Evolutionary conservation across 2,113 vertebrate genomes (phyloP), one percentile per base, ranked within the genome.

Genomic region (Phocoena phocoena): DNA sequence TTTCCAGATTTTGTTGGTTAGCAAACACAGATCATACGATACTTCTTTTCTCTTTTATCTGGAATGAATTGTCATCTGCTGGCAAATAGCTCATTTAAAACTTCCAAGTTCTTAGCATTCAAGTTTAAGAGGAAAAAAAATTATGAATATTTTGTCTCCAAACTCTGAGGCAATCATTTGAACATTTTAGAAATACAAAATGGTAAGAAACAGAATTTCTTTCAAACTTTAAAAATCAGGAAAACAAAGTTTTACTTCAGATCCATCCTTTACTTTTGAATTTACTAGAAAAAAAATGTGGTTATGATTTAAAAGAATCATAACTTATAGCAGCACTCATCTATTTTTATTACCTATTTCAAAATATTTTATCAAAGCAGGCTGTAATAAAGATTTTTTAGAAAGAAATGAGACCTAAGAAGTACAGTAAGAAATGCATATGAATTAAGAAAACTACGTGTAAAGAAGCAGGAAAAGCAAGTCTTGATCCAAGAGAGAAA

Each of bases 21-120:
- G 85, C 60, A 97, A 97, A 97, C 95, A 97, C 96, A 97, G 86
- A 97, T 96, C 95, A 90, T 87, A 90, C 91, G 95, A 70, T 94
- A 80, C 89, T 95, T 71, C 55, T 53, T 58, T 94, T 94, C 85
- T 95, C 76, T 79, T 96, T 97, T 93, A 92, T 96, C 85, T 93
- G 68, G 58, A 95, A 71, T 88, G 88, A 82, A 89, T 88, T 5
- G 26, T 96, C 93, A 97, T 95, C 31, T 50, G 44, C 88, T 97
- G 92, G 91, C 70, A 84, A 96, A 89, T 17, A 92, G 68, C 44
- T 97, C 81, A 65, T 53, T 84, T 28, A 73, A 92, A 93, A 55
- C 23, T 71, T 88, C 58, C 97, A 97, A 97, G 74, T 96, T 92
- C 89, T 96, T 83, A 82, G 92, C 86, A 95, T 95, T 97, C 92